Percentiles rank a stretch among this genome's conserved stretches.
Evolutionary conservation across 2,888 invertebrate species (phyloP).

Genomic region (Baccha elongata): DNA sequence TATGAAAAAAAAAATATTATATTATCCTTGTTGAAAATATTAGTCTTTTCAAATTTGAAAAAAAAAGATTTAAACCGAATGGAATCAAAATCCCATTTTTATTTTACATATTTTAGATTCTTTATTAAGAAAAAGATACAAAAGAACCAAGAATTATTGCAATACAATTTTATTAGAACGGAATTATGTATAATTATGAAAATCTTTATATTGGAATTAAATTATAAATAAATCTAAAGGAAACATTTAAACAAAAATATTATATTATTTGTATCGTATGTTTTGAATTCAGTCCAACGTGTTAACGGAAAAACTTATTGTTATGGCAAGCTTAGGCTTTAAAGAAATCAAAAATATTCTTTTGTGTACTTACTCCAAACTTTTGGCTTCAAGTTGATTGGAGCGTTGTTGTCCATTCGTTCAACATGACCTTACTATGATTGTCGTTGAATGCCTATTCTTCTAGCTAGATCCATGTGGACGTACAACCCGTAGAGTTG

Average conservation of each 20-base stretch:
- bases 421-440: no score
- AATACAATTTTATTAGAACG: conserved; percentile 49
- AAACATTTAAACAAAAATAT: conserved; percentile 80
- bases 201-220: conserved; percentile 62
- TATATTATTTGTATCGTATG: no score
- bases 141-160: conserved; percentile 45
- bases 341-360: no score
- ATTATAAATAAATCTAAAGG: conserved; percentile 58
- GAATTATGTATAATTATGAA: conserved; percentile 56
- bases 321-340: no score
- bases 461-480: no score
- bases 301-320: no score
- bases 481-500: no score
- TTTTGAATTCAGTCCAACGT: no score
- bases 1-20: conserved; percentile 49
- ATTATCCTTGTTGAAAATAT: conserved; percentile 56
- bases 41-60: conserved; percentile 16
- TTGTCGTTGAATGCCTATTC: no score
- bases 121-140: conserved; percentile 11
- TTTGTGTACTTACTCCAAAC: no score
- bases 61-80: conserved; percentile 18
- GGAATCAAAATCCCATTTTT: conserved; percentile 25
- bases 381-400: no score
- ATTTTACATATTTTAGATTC: conserved; percentile 33
- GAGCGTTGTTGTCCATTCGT: no score